These are phyloP conservation scores for Calliphora vicina DNA, from an alignment of 1,140 invertebrate species.

Conservation along the genomic window DNA sequence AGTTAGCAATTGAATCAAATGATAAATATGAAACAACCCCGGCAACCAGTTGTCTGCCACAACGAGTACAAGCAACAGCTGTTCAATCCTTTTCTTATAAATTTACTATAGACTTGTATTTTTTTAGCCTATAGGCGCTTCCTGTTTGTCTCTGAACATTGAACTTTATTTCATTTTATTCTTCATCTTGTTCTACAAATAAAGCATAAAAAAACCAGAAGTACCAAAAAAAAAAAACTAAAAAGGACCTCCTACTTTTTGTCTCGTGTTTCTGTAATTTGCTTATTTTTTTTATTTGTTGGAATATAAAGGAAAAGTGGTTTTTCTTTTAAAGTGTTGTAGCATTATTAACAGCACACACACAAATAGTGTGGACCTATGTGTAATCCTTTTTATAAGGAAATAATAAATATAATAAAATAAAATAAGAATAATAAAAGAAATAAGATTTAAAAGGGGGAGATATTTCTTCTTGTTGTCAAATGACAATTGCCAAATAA, in stretches of 20 bases:
- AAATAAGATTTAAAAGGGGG: background rate
- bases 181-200: background rate
- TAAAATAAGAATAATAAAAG: background rate
- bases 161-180: background rate
- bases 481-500: constrained; percentile 17
- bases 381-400: background rate
- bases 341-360: constrained; percentile 48
- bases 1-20: background rate
- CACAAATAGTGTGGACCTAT: background rate
- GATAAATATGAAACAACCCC: background rate
- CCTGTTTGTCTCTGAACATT: constrained; percentile 23
- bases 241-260: constrained; percentile 40
- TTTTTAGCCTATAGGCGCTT: constrained; percentile 38
- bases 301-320: background rate
- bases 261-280: constrained; percentile 34
- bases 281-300: too few relatives aligned
- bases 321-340: constrained; percentile 46
- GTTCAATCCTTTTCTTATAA: background rate
- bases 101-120: background rate
- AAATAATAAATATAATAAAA: constrained; percentile 10
- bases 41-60: background rate
- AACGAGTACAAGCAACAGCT: background rate
- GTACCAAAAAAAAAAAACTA: constrained; percentile 4
- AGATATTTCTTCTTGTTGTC: background rate
- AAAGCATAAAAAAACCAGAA: background rate